Conservation (phyloP, 2,888 invertebrate genomes). For the Pyrocoelia pectoralis region DNA sequence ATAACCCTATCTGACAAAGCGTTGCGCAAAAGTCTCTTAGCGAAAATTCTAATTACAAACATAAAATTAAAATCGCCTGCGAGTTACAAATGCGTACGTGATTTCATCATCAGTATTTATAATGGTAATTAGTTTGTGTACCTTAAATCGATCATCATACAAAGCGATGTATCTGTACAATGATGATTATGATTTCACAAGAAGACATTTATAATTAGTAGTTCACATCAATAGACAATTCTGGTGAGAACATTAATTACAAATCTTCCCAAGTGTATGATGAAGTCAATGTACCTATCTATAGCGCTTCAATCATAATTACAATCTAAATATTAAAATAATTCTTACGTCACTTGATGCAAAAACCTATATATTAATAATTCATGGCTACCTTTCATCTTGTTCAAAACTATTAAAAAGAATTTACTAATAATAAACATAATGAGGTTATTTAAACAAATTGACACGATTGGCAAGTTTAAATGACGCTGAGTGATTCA, state of each 20-base stretch:
- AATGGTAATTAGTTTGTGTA: too few relatives aligned
- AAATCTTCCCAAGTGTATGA: slow-evolving; percentile 10
- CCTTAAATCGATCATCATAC: too few relatives aligned
- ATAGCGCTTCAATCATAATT: neutral
- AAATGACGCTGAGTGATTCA: neutral
- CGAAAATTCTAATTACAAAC: neutral
- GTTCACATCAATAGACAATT: slow-evolving; percentile 11
- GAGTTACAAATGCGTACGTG: neutral
- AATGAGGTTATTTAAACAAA: neutral
- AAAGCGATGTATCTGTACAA: too few relatives aligned
- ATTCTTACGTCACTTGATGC: neutral
- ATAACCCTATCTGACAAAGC: too few relatives aligned
- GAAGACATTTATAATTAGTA: neutral
- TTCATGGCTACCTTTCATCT: neutral
- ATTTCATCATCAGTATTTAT: neutral
- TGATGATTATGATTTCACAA: too few relatives aligned
- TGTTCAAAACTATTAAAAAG: neutral
- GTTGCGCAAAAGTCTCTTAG: neutral
- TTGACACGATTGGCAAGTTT: neutral
- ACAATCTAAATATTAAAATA: neutral
- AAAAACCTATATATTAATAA: neutral
- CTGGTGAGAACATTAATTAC: slow-evolving; percentile 10
- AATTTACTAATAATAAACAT: neutral
- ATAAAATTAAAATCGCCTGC: neutral
- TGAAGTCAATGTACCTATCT: neutral